A percentile compares a stretch with the other conserved stretches of the same genome.
Evolutionary conservation across 2,888 invertebrate genomes (phyloP).

Genomic region (Trachelus iudaicus): DNA sequence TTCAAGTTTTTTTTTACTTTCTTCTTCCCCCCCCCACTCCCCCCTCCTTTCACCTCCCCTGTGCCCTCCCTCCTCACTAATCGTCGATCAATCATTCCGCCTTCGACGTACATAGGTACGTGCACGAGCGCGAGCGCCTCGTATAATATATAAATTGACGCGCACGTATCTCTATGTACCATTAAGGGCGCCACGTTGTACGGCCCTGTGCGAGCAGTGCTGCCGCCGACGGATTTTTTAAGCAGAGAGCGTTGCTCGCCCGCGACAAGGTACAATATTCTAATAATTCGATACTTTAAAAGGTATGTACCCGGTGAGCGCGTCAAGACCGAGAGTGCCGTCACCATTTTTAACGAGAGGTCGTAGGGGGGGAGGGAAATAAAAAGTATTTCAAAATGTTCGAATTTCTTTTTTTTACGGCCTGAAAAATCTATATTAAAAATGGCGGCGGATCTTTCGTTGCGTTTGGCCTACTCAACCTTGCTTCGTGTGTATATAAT

Average conservation of each 20-base stretch:
- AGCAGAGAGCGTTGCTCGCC: slow-evolving; percentile 34
- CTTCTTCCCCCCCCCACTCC: background rate
- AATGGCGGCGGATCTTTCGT: too few relatives aligned
- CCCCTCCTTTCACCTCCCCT: slow-evolving; percentile 23
- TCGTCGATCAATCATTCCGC: slow-evolving; percentile 11
- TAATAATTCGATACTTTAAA: slow-evolving; percentile 26
- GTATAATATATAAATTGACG: slow-evolving; percentile 1
- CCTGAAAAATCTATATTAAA: too few relatives aligned
- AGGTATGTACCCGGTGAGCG: too few relatives aligned
- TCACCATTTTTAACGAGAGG: too few relatives aligned
- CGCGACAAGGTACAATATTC: slow-evolving; percentile 34
- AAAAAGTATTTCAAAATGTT: too few relatives aligned
- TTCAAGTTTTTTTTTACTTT: slow-evolving; percentile 15
- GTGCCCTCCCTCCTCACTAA: slow-evolving; percentile 24
- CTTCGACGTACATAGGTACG: background rate
- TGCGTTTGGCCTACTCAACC: too few relatives aligned
- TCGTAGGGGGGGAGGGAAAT: background rate
- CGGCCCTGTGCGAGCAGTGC: slow-evolving; percentile 30
- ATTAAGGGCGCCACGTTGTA: background rate
- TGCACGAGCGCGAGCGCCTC: background rate
- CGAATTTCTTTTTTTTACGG: too few relatives aligned
- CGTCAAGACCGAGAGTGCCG: too few relatives aligned
- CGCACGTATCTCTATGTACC: background rate
- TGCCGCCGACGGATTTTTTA: slow-evolving; percentile 31
- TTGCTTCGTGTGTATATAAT: too few relatives aligned